Evolutionary conservation across 2,113 vertebrate species (phyloP), one percentile per base, ranked within the genome.

Genomic region (Microcebus jonahi): DNA sequence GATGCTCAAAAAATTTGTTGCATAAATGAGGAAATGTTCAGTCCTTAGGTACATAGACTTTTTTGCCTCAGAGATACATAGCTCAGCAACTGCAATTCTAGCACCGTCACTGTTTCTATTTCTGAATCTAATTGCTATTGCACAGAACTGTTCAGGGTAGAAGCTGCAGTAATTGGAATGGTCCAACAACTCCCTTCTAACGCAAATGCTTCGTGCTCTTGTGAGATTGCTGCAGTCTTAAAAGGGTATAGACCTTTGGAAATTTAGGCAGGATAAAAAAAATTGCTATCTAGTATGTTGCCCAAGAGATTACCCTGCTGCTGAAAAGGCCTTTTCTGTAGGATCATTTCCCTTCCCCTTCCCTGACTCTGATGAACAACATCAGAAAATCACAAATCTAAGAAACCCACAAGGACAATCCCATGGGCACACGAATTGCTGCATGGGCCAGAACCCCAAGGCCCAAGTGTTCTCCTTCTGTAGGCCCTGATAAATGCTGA

Each of bases 81-180:
- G 81, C 96, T 93, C 89, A 91, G 85, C 85, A 77, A 68, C 55
- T 70, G 48, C 79, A 11, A 91, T 87, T 95, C 86, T 48, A 53
- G 82, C 86, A 48, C 63, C 0, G 2, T 96, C 83, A 88, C 57
- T 77, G 85, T 70, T 92, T 77, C 93, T 97, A 53, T 94, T 97
- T 96, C 94, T 68, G 83, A 93, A 50, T 70, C 73, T 86, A 95
- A 94, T 95, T 88, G 82, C 48, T 29, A 61, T 59, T 59, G 36
- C 83, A 76, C 50, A 63, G 79, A 93, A 53, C 14, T 13, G 68
- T 63, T 83, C 55, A 48, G 73, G 89, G 57, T 68, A 91, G 67
- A 96, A 57, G 48, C 83, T 59, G 92, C 87, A 96, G 90, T 53
- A 23, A n/a, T 36, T 36, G 65, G 29, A 48, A 48, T 3, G 59